Evolutionary conservation across 2,797 vertebrate species (phyloP), one percentile per base, ranked within the genome.

Genomic region (Triplophysa yarkandensis): DNA sequence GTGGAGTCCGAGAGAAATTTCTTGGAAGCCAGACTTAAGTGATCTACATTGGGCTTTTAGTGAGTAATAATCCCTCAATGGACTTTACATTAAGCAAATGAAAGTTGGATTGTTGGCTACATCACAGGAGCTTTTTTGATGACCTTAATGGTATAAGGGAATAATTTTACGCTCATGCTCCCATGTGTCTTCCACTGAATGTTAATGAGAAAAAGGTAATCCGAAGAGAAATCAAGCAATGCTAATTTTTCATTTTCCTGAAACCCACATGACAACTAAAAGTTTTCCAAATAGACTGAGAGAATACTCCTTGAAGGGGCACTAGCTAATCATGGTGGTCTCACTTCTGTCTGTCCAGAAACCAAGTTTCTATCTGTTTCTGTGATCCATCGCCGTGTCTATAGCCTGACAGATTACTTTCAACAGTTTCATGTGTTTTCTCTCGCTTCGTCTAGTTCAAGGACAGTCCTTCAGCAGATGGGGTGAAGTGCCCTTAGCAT

Each of bases 81-180:
- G 80, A 79, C 80, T 80, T 48, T 84, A 30, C 85, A 87, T 88
- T 85, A 86, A 83, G 82, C 82, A 83, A 88, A 87, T 87, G 68
- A 85, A 87, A 87, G 79, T 74, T 77, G 81, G 80, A 86, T 87
- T 85, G 84, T 81, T 76, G 41, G 70, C 41, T 66, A 71, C 82
- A 84, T 83, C 81, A 76, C 80, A 66, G 63, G 80, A 81, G 81
- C 63, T 81, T 79, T 84, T 86, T 85, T 81, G 80, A 84, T 84
- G 84, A 87, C 84, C 86, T 79, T 64, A 80, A 83, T 83, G 63
- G 44, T 86, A 86, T 83, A 79, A 76, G 68, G 81, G 79, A 80
- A 76, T 69, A 80, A 71, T 83, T 81, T 79, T 81, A 64, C 76
- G 39, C 72, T 79, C 71, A 81, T 83, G 70, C 36, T 50, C 28